A percentile compares a stretch with the other conserved stretches of the same genome.
phyloP scores from a whole-genome alignment of 2,113 vertebrate species.

The Heteronetta atricapilla region DNA sequence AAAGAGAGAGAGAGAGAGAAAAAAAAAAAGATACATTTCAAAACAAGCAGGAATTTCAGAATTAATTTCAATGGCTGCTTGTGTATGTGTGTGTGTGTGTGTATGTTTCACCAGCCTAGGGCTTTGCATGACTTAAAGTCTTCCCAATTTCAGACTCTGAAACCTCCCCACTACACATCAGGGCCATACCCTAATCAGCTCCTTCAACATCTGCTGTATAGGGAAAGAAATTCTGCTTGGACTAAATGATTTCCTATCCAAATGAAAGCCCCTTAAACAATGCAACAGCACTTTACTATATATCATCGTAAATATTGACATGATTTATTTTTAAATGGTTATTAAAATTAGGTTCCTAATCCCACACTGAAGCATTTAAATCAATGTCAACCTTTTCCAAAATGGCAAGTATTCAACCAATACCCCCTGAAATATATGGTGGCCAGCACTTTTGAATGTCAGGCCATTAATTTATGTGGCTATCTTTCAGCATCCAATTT shows the following conservation, averaged over 20 bases:
- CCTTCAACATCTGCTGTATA: not conserved
- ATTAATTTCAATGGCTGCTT: not conserved
- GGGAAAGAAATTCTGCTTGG: not conserved
- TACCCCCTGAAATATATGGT: slow-evolving; percentile 13
- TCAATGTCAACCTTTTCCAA: slow-evolving; percentile 12
- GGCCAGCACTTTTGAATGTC: slow-evolving; percentile 19
- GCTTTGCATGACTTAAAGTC: not conserved
- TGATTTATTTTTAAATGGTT: slow-evolving; percentile 31
- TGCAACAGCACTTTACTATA: slow-evolving; percentile 3
- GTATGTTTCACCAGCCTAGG: not conserved
- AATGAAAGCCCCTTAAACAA: slow-evolving; percentile 34
- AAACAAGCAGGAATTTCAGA: not conserved
- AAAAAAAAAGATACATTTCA: not conserved
- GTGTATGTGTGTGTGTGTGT: not conserved
- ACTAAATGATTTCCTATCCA: not conserved
- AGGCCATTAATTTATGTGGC: not conserved
- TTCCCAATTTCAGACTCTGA: not conserved
- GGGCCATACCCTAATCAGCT: not conserved
- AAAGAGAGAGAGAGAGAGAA: not conserved
- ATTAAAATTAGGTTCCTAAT: slow-evolving; percentile 62
- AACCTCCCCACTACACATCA: not conserved
- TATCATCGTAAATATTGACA: slow-evolving; percentile 14
- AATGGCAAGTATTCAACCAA: not conserved
- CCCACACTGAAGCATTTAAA: slow-evolving; percentile 8
- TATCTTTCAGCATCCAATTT: slow-evolving; percentile 44